Conservation (phyloP, 2,113 vertebrate species). For the Ondatra zibethicus region DNA sequence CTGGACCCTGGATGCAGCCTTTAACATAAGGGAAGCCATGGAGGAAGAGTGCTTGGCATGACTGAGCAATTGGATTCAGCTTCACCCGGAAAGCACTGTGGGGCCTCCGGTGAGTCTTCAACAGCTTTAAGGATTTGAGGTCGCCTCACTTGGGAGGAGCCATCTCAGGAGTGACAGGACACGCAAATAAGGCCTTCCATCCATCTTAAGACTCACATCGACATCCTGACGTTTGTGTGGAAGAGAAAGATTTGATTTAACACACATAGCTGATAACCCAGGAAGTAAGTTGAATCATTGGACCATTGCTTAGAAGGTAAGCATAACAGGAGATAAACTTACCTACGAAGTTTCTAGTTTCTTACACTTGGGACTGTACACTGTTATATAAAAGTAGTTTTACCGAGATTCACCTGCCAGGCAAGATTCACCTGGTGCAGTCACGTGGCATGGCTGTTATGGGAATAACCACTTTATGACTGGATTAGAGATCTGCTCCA, state of each 20-base stretch:
- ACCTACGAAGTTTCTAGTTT: not conserved
- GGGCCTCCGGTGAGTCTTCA: not conserved
- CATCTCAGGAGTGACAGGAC: not conserved
- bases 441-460: no score
- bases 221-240: not conserved
- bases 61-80: not conserved
- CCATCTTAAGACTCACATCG: not conserved
- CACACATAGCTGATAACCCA: not conserved
- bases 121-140: rapidly evolving
- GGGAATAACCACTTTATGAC: not conserved
- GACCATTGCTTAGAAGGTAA: not conserved
- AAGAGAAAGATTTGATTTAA: not conserved
- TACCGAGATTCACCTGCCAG: not conserved
- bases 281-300: not conserved
- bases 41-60: not conserved
- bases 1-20: not conserved
- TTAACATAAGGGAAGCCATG: not conserved
- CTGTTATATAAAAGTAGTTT: not conserved
- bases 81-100: constrained; percentile 2
- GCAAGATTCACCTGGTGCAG: not conserved
- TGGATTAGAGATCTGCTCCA: not conserved
- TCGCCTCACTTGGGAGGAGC: no score
- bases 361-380: not conserved
- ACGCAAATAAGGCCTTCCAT: not conserved
- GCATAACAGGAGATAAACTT: not conserved